Base-by-base conservation (phyloP, 2,888 invertebrate species). In the Ichneumoninae sp. region DNA sequence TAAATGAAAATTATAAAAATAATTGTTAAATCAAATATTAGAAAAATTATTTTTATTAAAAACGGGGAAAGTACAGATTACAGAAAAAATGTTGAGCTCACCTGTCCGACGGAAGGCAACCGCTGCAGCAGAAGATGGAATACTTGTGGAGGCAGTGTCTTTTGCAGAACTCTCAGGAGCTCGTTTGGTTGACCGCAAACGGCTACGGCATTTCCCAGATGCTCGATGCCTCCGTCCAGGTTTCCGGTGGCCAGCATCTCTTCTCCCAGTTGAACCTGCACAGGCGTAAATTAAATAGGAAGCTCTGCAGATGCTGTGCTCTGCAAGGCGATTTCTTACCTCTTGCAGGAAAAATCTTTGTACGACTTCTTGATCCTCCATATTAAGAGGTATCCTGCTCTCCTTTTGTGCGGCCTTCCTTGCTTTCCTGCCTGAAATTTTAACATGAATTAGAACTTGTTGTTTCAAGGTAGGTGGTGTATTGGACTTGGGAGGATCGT, bases 111-210 rank as follows among this genome's bases (percentile, higher is more conserved):
- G 82, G 96, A 94, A 0, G 98, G 97, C 89, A 98, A 94, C 93
- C 97, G 96, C 94, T 98, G 96, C 86, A 98, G 95, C 36, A 99
- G 95, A 91, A 98, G 95, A 90, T 97, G 97, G 96, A 99, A 99
- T 93, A 99, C 97, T 91, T 97, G 97, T 26, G 98, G 97, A 80
- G 99, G 99, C 94, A 99, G 95, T 50, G 99, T 98, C 94, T 98
- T 98, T 94, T 99, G 98, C 77, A 99, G 95, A 84, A 98, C 97
- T 92, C 97, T 96, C 71, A 99, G 95, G 75, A 99, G 94, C 93
- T 98, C 98, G 90, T 97, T 96, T 0, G 98, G 98, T 93, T 99
- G 98, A 13, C 98, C 99, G 93, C 99, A 99, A 36, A 99, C 97
- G 3, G 98, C 97, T n/a, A 99, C 97, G 8, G 99, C 99, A 94